These are phyloP conservation scores for Poecilia wingei DNA, from an alignment of 2,797 vertebrate genomes.

Conservation along the genomic window DNA sequence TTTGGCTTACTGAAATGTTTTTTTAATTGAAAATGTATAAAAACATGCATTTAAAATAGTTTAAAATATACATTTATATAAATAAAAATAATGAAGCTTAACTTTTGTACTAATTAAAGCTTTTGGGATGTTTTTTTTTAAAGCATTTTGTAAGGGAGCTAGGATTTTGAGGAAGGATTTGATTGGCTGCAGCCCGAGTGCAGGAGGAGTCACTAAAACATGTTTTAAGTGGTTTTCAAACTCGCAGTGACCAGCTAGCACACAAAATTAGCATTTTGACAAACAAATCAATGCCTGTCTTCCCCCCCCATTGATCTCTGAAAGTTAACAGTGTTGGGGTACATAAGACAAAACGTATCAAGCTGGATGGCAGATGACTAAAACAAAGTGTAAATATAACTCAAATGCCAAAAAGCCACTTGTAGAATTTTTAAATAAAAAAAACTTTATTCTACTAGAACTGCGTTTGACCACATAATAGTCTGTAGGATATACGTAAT, in stretches of 20 bases:
- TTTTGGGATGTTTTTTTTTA: not conserved
- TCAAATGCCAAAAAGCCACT: not conserved
- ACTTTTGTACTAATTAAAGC: not conserved
- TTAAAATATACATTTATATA: not conserved
- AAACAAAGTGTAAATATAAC: not conserved
- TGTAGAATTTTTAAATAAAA: not conserved
- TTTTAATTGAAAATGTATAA: not conserved
- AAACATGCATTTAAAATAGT: not conserved
- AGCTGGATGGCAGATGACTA: constrained; percentile 13
- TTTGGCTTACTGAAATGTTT: not conserved
- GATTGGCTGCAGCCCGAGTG: not conserved
- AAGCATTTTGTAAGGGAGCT: not conserved
- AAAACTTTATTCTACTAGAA: not conserved
- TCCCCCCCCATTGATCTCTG: not conserved
- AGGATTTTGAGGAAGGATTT: not conserved
- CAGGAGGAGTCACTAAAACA: not conserved
- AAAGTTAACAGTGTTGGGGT: not conserved
- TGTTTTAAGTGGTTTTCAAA: not conserved
- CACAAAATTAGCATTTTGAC: not conserved
- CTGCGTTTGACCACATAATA: not conserved
- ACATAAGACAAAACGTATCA: not conserved
- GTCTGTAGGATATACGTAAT: not conserved
- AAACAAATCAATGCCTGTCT: not conserved
- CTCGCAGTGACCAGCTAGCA: not conserved
- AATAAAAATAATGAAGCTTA: no score